Percentiles rank a stretch among this genome's conserved stretches.
Evolutionary conservation across 2,113 vertebrate species (phyloP).

Genomic region (Lanius ludovicianus): DNA sequence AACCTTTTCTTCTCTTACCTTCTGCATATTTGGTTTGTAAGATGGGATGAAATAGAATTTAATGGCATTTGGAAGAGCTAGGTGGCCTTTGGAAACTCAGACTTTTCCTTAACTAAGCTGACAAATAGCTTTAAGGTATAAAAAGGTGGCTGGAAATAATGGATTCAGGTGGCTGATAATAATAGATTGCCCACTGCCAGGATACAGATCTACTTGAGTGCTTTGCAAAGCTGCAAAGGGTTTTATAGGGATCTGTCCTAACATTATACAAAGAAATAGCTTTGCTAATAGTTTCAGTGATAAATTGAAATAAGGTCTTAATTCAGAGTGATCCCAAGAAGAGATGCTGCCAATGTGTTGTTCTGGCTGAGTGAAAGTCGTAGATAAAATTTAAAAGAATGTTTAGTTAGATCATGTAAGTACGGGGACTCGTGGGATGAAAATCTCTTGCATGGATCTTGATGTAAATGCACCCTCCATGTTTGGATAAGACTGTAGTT

Average conservation of each 20-base stretch:
- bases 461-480: neutral
- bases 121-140: neutral
- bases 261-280: neutral
- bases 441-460: neutral
- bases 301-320: neutral
- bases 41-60: neutral
- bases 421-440: neutral
- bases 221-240: neutral
- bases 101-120: neutral
- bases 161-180: neutral
- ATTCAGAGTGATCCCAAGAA: neutral
- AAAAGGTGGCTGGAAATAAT: neutral
- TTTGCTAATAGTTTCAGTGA: neutral
- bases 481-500: neutral
- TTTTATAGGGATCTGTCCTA: neutral
- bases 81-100: neutral
- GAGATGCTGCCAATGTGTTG: neutral
- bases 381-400: neutral
- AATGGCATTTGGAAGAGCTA: neutral
- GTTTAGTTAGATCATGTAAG: neutral
- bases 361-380: neutral
- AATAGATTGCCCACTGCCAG: neutral
- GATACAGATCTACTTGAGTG: neutral
- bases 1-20: neutral
- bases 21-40: neutral